Base-by-base conservation (phyloP, 1,140 invertebrate species). In the Drosophila ambigua region DNA sequence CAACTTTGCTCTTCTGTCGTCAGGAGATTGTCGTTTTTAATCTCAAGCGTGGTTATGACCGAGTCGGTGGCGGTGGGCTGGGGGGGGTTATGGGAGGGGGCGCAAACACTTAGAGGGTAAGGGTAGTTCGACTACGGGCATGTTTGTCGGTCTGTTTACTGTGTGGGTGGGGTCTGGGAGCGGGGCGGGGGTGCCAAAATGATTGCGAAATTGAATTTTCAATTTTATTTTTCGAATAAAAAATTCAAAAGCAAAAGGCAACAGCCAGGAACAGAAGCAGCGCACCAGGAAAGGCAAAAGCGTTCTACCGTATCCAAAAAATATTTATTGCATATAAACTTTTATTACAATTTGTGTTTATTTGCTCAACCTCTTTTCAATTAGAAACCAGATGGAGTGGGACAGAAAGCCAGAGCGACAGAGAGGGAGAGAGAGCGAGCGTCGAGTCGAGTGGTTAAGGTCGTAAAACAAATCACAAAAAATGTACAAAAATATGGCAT, bases 271-370 rank as follows among this genome's bases (percentile, higher is more conserved):
- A 16, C 53, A n/a, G 23, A 7, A 28, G 15, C 46, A 24, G 16
- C 0, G 26, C 35, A 53, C 5, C 39, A 15, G 13, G 16, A 28
- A 50, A 46, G 46, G 28, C 61, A 48, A 58, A 58, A 55, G 45
- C 51, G 49, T 48, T 79, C 63, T 61, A 28, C 65, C 50, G 80
- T 52, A 80, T 45, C 73, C 81, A 51, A 83, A 79, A 84, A 84
- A 82, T 82, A 85, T 85, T 85, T 85, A 87, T 85, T 85, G 81
- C 81, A 81, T 85, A 80, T 85, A 85, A 85, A 85, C 68, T 85
- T 85, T 85, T 85, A 85, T 85, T 85, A 85, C 82, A 84, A 85
- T 85, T 85, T 87, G 77, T 87, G 73, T 85, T 85, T 85, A 81
- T 85, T 85, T 77, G 77, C 39, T 71, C 82, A 87, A 81, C 68